Percentiles rank a stretch among this genome's conserved stretches.
phyloP scores from a whole-genome alignment of 2,888 invertebrate species.

The Oscheius sp. region DNA sequence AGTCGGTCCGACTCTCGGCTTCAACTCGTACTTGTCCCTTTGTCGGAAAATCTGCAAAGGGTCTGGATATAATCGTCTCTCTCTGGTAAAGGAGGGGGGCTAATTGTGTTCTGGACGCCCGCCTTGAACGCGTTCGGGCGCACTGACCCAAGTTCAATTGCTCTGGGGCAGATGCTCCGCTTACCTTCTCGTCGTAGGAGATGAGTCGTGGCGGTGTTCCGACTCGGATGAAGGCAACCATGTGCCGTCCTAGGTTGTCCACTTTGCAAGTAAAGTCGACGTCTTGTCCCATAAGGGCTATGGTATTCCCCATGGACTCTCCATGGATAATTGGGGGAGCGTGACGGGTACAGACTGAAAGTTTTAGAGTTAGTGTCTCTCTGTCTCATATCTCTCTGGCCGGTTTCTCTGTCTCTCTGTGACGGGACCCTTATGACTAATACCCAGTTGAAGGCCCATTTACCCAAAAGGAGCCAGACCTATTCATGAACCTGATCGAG shows the following conservation, averaged over 20 bases:
- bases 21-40: constrained; percentile 70
- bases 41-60: constrained; percentile 66
- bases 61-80: constrained; percentile 5
- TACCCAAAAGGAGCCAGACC: no score
- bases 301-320: constrained; percentile 67
- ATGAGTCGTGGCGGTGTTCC: constrained; percentile 68
- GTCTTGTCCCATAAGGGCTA: constrained; percentile 70
- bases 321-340: constrained; percentile 60
- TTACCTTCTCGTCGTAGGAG: constrained; percentile 67
- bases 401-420: no score
- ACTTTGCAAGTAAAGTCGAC: constrained; percentile 70
- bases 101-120: constrained; percentile 32
- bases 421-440: no score
- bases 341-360: constrained; percentile 67
- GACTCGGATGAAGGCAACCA: constrained; percentile 72
- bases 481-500: no score
- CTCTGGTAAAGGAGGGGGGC: background rate
- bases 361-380: background rate
- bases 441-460: no score
- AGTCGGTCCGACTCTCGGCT: constrained; percentile 76
- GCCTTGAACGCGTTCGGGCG: constrained; percentile 36
- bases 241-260: constrained; percentile 75
- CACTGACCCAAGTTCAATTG: constrained; percentile 22
- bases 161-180: constrained; percentile 11
- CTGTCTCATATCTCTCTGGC: background rate